Evolutionary conservation across 1,140 invertebrate genomes (phyloP), one percentile per base, ranked within the genome.

Genomic region (Phenacoccus solenopsis): DNA sequence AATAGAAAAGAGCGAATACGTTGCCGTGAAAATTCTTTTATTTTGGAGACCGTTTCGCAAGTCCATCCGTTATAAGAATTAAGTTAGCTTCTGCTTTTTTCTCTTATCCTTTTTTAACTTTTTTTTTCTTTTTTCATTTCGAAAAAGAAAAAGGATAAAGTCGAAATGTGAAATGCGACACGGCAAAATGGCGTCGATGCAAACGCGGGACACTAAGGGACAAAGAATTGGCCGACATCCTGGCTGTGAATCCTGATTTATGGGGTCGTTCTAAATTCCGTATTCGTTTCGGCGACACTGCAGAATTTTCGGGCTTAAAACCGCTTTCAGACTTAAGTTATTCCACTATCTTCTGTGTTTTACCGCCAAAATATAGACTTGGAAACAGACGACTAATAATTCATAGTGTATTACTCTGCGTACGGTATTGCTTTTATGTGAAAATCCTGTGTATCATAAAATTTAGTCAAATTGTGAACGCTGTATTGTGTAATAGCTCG

Each of bases 171-270:
- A 64, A 64, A 64, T 64, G 59, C 59, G 59, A 64, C 25, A 64
- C 59, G 25, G 59, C 25, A 64, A 64, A 64, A 64, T 64, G 59
- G 59, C 22, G 59, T 64, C 59, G 59, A 64, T 64, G 59, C 59
- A 64, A 64, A 64, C 59, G 59, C 25, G 59, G 2, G 25, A 16
- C 2, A 64, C 21, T 25, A 27, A 64, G 25, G 59, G 59, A 64
- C 59, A 64, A 64, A 64, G 59, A 64, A 27, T 64, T 25, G 59
- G 59, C 59, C 59, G 59, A 25, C 59, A 64, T 64, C 59, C 59
- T 64, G 59, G 59, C 59, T 64, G 59, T 64, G 59, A 64, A 64
- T 64, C 59, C 59, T 64, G 59, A 64, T 64, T 64, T 64, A 64
- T 64, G 59, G 59, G 25, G 13, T 64, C 38, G 59, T 64, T 64